phyloP scores from a whole-genome alignment of 2,797 vertebrate genomes.

The Cottoperca gobio region DNA sequence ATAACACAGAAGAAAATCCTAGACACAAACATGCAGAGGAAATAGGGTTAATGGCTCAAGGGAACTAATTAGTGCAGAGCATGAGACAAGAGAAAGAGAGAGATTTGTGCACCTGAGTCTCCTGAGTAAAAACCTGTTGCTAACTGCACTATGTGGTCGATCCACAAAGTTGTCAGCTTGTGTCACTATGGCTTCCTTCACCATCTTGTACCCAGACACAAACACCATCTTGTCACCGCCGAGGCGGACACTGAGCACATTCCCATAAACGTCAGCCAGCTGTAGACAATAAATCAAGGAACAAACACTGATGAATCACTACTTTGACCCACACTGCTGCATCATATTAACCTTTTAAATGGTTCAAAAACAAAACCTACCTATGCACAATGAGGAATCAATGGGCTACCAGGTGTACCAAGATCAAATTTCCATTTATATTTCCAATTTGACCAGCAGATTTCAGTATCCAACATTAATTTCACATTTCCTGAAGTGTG shows the following conservation, averaged over 20 bases:
- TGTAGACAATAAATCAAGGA: constrained; percentile 49
- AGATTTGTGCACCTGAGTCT: constrained; percentile 66
- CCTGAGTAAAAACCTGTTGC: constrained; percentile 42
- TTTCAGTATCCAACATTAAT: no score
- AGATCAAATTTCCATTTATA: no score
- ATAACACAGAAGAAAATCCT: no score
- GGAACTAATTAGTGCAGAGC: not conserved
- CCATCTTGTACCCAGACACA: constrained; percentile 79
- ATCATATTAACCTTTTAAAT: not conserved
- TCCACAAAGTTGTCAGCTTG: constrained; percentile 79
- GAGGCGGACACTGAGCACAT: constrained; percentile 73
- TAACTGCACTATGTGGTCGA: constrained; percentile 62
- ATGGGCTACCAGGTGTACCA: not conserved
- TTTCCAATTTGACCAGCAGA: no score
- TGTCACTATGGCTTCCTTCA: constrained; percentile 82
- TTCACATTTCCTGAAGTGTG: no score
- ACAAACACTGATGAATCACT: not conserved
- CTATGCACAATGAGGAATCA: not conserved
- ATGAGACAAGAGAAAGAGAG: not conserved
- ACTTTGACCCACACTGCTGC: not conserved
- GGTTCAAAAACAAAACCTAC: not conserved
- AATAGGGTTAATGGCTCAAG: not conserved
- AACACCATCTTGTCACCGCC: constrained; percentile 76
- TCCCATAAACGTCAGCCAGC: constrained; percentile 80
- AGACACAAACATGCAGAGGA: not conserved